Conservation (phyloP, 2,797 vertebrate species). For the Molossus molossus region DNA sequence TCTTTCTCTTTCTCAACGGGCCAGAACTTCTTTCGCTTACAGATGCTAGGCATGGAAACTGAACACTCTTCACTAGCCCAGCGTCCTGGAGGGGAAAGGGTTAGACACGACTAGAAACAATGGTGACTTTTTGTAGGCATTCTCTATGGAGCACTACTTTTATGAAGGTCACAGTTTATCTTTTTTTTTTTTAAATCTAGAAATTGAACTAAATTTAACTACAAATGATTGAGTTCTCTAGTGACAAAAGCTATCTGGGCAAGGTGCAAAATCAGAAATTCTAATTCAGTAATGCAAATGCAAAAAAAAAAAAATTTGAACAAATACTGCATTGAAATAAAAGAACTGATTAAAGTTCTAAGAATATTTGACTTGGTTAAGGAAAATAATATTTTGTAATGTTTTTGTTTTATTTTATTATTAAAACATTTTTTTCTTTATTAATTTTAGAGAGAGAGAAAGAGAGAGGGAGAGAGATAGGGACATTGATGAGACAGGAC, state of each 20-base stretch:
- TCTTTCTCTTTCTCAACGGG: slow-evolving; percentile 93
- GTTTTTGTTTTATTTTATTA: slow-evolving; percentile 48
- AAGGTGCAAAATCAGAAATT: slow-evolving; percentile 28
- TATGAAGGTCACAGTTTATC: slow-evolving; percentile 1
- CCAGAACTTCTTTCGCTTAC: slow-evolving; percentile 93
- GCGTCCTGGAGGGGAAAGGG: slow-evolving; percentile 90
- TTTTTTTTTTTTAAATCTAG: slow-evolving; percentile 47
- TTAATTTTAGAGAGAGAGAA: no score
- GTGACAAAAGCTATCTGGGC: neutral
- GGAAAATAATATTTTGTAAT: slow-evolving; percentile 17
- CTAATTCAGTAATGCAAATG: slow-evolving; percentile 30
- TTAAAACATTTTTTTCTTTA: no score
- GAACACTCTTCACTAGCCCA: slow-evolving; percentile 93
- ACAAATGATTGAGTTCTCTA: slow-evolving; percentile 40
- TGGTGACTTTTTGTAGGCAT: neutral
- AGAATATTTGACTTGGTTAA: slow-evolving; percentile 39
- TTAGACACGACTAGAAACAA: slow-evolving; percentile 7
- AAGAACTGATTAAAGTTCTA: neutral
- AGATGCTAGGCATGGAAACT: slow-evolving; percentile 92
- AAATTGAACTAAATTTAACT: slow-evolving; percentile 53
- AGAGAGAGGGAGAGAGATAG: no score
- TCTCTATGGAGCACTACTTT: neutral
- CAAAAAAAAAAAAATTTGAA: neutral
- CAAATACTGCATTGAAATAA: slow-evolving; percentile 45
- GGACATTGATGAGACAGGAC: no score